phyloP scores from a whole-genome alignment of 2,888 invertebrate species.

The Apodemia hepburni region DNA sequence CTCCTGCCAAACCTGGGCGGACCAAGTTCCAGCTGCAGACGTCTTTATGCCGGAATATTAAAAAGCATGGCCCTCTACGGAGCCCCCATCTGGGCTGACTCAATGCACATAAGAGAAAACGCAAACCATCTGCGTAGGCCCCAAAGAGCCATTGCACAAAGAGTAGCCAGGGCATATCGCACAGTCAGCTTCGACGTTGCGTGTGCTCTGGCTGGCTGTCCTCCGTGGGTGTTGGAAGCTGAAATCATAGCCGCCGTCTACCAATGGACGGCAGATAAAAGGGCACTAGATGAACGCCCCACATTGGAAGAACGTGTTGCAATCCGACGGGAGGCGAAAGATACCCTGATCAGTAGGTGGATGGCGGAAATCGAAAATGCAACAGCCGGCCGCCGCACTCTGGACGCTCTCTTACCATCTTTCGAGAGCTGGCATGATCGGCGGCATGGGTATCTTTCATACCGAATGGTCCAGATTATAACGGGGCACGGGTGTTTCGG shows the following conservation, averaged over 20 bases:
- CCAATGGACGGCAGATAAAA: background rate
- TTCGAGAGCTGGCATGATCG: background rate
- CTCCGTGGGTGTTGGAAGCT: constrained; percentile 15
- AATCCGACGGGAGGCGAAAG: constrained; percentile 1
- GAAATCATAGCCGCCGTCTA: background rate
- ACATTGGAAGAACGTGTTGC: background rate
- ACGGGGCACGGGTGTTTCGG: background rate
- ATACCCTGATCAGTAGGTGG: too few relatives aligned
- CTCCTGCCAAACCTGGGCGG: background rate
- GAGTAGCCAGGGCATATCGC: too few relatives aligned
- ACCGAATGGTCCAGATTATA: background rate
- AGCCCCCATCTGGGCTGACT: too few relatives aligned
- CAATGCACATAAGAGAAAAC: too few relatives aligned
- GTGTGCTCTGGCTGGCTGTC: constrained; percentile 4
- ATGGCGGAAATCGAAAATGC: too few relatives aligned
- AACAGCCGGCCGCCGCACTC: too few relatives aligned
- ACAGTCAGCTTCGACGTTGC: background rate
- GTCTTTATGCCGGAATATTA: constrained; percentile 1
- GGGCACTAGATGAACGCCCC: background rate
- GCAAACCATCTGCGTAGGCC: too few relatives aligned
- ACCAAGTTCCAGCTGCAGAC: background rate
- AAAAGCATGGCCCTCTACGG: background rate
- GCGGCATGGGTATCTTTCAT: background rate
- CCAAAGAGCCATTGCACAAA: too few relatives aligned
- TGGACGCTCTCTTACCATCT: background rate